Evolutionary conservation across 2,888 invertebrate species (phyloP).

Genomic region (Bhutanitis thaidina): DNA sequence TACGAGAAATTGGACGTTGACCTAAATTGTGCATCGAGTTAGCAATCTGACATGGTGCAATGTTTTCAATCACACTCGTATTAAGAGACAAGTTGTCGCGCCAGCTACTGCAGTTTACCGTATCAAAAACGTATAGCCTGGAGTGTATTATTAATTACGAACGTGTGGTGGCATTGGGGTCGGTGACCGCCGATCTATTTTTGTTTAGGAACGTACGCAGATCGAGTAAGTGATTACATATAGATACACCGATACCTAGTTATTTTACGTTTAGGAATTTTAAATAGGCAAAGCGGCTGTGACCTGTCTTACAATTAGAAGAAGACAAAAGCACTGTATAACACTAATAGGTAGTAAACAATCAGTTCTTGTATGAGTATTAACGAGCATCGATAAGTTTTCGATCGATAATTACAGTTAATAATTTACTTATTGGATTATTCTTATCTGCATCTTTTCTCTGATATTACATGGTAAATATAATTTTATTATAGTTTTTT

Average conservation of each 20-base stretch:
- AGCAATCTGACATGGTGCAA: background rate
- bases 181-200: constrained; percentile 52
- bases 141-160: constrained; percentile 47
- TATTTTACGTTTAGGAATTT: too few relatives aligned
- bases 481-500: too few relatives aligned
- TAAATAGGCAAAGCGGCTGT: too few relatives aligned
- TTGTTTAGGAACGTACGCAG: constrained; percentile 28
- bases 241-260: constrained; percentile 21
- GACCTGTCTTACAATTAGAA: too few relatives aligned
- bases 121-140: constrained; percentile 16
- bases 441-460: too few relatives aligned
- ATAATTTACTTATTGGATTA: too few relatives aligned
- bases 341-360: too few relatives aligned
- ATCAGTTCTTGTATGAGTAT: too few relatives aligned
- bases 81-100: constrained; percentile 2
- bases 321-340: too few relatives aligned
- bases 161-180: constrained; percentile 41
- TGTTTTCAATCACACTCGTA: constrained; percentile 1
- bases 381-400: too few relatives aligned
- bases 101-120: background rate
- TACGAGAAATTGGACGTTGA: constrained; percentile 1
- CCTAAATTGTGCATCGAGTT: background rate
- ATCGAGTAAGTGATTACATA: constrained; percentile 27
- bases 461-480: too few relatives aligned
- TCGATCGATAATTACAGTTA: too few relatives aligned